Conservation (phyloP, 2,113 vertebrate species). For the Anhinga anhinga region DNA sequence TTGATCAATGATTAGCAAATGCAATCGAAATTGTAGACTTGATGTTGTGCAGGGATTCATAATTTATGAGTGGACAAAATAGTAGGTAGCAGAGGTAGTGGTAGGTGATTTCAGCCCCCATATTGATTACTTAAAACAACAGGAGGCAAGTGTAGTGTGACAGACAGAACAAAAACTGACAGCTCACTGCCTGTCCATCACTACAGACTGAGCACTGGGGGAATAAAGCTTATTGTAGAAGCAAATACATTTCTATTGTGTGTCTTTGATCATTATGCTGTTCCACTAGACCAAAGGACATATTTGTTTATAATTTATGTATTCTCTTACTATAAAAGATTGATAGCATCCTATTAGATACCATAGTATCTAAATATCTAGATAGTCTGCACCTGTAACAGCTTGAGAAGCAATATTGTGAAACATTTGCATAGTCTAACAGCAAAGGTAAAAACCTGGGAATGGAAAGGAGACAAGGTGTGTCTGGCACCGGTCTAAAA, state of each 20-base stretch:
- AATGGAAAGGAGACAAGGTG: background rate
- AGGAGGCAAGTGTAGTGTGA: slow-evolving; percentile 93
- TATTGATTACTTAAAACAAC: slow-evolving; percentile 98
- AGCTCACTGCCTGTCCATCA: slow-evolving; percentile 78
- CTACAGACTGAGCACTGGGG: slow-evolving; percentile 53
- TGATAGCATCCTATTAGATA: slow-evolving; percentile 73
- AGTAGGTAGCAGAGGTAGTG: slow-evolving; percentile 89
- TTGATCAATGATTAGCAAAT: slow-evolving; percentile 99
- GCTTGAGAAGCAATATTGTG: slow-evolving; percentile 31
- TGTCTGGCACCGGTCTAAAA: background rate
- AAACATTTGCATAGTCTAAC: slow-evolving; percentile 12
- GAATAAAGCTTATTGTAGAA: slow-evolving; percentile 64
- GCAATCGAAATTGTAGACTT: slow-evolving; percentile 96
- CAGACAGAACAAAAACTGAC: slow-evolving; percentile 84
- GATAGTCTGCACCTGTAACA: slow-evolving; percentile 70
- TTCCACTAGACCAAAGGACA: slow-evolving; percentile 75
- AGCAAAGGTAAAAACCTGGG: background rate
- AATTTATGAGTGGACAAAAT: slow-evolving; percentile 99
- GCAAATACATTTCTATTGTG: slow-evolving; percentile 77
- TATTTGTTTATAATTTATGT: slow-evolving; percentile 85
- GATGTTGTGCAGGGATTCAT: slow-evolving; percentile 90
- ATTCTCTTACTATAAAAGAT: slow-evolving; percentile 77
- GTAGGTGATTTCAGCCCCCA: slow-evolving; percentile 92
- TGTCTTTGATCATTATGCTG: slow-evolving; percentile 78
- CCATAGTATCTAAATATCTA: slow-evolving; percentile 67